phyloP scores from a whole-genome alignment of 2,797 vertebrate species.

The Pipistrellus nathusii region DNA sequence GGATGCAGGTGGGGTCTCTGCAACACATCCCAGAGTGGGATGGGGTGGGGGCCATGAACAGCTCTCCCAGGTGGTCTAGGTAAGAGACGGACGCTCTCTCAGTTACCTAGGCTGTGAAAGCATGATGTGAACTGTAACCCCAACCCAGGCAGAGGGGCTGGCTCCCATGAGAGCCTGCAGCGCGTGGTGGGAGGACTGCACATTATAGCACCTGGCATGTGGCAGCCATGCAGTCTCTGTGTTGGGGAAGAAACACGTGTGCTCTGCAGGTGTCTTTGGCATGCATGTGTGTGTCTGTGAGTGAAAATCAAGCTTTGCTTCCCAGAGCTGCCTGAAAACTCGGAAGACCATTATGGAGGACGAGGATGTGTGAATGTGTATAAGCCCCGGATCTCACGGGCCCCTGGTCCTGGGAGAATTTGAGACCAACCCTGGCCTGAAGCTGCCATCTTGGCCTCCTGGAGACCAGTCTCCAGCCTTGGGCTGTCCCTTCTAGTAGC shows the following conservation, averaged over 20 bases:
- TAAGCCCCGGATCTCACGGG: not conserved
- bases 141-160: not conserved
- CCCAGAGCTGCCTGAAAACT: not conserved
- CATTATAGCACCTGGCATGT: rapidly evolving
- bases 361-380: rapidly evolving
- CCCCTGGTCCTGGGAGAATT: not conserved
- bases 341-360: not conserved
- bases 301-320: not conserved
- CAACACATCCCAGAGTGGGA: not conserved
- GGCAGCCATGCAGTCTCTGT: not conserved
- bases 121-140: not conserved
- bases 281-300: not conserved
- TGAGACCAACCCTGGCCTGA: not conserved
- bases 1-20: not conserved
- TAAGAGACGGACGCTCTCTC: not conserved
- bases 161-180: not conserved
- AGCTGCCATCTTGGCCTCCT: not conserved
- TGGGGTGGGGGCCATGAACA: not conserved
- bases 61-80: not conserved
- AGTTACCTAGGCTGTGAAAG: not conserved
- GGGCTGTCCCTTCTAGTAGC: not conserved
- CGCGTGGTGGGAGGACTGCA: not conserved
- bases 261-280: not conserved
- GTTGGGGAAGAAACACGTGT: not conserved
- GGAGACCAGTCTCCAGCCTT: not conserved